These are phyloP conservation scores for Aptenodytes forsteri DNA, from an alignment of 2,113 vertebrate genomes.

Conservation along the genomic window DNA sequence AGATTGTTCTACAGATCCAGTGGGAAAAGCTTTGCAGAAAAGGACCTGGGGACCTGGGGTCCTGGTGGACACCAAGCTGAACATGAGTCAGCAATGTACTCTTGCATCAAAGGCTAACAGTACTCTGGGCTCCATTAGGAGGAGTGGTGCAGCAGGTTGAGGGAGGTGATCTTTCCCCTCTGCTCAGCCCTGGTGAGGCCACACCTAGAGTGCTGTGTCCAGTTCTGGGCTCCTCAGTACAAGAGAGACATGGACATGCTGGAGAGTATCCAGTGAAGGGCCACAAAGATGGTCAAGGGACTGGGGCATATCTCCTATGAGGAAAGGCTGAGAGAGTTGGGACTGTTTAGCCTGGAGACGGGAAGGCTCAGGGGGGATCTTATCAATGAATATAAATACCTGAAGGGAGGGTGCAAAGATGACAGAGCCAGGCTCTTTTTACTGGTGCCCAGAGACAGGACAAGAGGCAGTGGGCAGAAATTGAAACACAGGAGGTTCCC, in stretches of 20 bases:
- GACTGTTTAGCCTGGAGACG: not conserved
- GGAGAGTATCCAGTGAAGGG: not conserved
- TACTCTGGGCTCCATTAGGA: not conserved
- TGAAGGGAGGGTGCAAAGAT: not conserved
- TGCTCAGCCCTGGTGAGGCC: not conserved
- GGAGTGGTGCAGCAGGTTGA: not conserved
- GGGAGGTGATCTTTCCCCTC: not conserved
- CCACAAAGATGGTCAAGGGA: not conserved
- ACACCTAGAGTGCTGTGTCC: not conserved
- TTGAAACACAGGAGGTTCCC: not conserved
- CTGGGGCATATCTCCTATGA: not conserved
- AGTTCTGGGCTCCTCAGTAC: not conserved
- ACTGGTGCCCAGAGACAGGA: not conserved
- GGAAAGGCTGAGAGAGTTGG: not conserved
- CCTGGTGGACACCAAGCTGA: not conserved
- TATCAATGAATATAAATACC: not conserved
- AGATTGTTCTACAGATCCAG: not conserved
- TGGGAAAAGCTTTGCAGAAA: not conserved
- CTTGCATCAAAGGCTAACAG: not conserved
- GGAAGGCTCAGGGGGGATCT: not conserved
- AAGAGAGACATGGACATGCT: not conserved
- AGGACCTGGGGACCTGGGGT: not conserved
- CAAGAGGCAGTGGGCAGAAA: not conserved
- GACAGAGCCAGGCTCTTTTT: not conserved
- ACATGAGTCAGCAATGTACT: not conserved